phyloP scores from a whole-genome alignment of 1,140 invertebrate species.

The Episyrphus balteatus region DNA sequence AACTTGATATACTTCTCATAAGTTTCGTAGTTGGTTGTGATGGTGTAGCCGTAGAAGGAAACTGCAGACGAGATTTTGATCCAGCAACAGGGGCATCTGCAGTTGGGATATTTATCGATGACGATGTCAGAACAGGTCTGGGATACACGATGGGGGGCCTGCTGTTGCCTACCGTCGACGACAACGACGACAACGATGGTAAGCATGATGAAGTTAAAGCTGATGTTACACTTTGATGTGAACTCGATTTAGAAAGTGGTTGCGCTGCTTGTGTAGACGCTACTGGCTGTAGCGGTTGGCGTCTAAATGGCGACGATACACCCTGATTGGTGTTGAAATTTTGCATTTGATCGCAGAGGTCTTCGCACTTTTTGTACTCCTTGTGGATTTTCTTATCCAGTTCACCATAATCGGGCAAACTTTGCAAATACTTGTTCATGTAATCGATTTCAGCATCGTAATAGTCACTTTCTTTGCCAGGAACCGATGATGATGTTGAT shows the following conservation, averaged over 20 bases:
- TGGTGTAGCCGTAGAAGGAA: slow-evolving; percentile 29
- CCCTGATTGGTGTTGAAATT: neutral
- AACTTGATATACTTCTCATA: slow-evolving; percentile 31
- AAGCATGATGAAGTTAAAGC: neutral
- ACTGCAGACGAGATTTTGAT: slow-evolving; percentile 14
- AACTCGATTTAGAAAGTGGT: slow-evolving; percentile 28
- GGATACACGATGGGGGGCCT: too few relatives aligned
- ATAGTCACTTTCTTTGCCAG: slow-evolving; percentile 25
- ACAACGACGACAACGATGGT: neutral
- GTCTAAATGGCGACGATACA: neutral
- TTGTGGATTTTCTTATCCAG: slow-evolving; percentile 31
- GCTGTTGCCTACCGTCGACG: neutral
- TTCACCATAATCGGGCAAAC: slow-evolving; percentile 34
- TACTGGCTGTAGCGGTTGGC: slow-evolving; percentile 17
- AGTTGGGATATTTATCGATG: too few relatives aligned
- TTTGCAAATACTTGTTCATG: slow-evolving; percentile 37
- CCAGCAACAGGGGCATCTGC: too few relatives aligned
- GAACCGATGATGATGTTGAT: slow-evolving; percentile 24
- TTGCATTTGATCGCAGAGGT: slow-evolving; percentile 25
- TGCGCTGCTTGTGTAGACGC: slow-evolving; percentile 1
- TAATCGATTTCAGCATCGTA: slow-evolving; percentile 36
- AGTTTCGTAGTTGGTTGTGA: slow-evolving; percentile 16
- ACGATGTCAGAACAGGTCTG: too few relatives aligned
- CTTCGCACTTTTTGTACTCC: slow-evolving; percentile 35
- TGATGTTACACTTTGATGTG: slow-evolving; percentile 16